Base-by-base conservation (phyloP, 2,888 invertebrate species). In the Aleiodes alternator region DNA sequence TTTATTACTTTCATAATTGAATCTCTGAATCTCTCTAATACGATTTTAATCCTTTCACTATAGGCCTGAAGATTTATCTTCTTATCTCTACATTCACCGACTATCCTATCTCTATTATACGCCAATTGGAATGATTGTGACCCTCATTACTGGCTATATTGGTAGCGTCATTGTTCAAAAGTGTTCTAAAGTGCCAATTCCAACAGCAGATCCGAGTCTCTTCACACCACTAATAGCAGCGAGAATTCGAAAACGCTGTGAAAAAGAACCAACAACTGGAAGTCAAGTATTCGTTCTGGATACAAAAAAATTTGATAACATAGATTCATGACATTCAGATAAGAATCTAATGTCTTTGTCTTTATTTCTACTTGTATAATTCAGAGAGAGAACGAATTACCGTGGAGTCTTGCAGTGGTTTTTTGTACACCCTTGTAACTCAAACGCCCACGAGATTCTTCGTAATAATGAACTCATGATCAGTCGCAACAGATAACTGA, bases 51-150 rank as follows among this genome's bases (percentile, higher is more conserved):
- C 11, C 16, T 16, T 38, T 48, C 23, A 16, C 16, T 34, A 59
- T 78, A 70, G 51, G 55, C 78, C 78, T 57, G 48, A 57, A 43
- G 81, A 83, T 29, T 75, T 79, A 50, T 78, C 82, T 0, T 73
- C 79, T 0, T 93, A 92, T 84, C 92, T 94, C 83, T 95, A 94
- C 90, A 87, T 94, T 12, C 94, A 94, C 84, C 92, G 93, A 80
- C 90, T 95, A 29, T 95, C 95, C 0, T 95, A 95, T 84, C 91
- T 94, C 91, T 95, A 94, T 93, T 94, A 94, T 72, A 93, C 94
- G 0, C 90, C 91, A 0, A 79, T 92, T 29, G 93, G 93, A 29
- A 87, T 92, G 53, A 8, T 90, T 0, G 80, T 90, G 1, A 91
- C 93, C 0, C 81, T 93, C 43, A 55, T 91, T 4, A 84, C 91